Evolutionary conservation across 2,113 vertebrate genomes (phyloP).

Genomic region (Ochotona curzoniae): DNA sequence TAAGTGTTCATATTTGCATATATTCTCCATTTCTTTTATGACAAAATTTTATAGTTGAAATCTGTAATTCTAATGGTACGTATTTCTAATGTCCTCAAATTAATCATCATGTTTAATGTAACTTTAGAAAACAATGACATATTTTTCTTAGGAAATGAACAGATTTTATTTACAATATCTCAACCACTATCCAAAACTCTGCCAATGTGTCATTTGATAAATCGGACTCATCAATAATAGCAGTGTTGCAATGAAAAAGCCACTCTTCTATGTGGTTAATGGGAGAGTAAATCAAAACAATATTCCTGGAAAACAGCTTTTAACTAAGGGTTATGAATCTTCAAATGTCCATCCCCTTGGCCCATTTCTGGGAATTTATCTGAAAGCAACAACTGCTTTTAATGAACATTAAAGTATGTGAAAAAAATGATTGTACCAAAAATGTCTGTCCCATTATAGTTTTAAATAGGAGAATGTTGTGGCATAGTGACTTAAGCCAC

Average conservation of each 20-base stretch:
- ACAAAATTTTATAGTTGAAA: neutral
- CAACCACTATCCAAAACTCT: neutral
- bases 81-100: neutral
- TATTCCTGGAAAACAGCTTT: conserved; percentile 52
- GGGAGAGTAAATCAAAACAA: conserved; percentile 32
- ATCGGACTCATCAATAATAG: neutral
- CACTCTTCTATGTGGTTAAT: neutral
- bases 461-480: neutral
- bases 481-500: too few species aligned
- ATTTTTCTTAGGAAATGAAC: neutral
- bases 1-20: neutral
- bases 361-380: conserved; percentile 52
- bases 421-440: neutral
- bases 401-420: neutral
- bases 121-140: conserved; percentile 31
- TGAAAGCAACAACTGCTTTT: conserved; percentile 10
- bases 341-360: conserved; percentile 18
- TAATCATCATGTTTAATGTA: neutral
- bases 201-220: conserved; percentile 49
- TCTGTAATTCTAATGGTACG: neutral
- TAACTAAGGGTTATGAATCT: neutral
- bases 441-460: neutral
- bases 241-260: neutral
- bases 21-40: neutral
- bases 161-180: neutral